These are phyloP conservation scores for Acestrorhynchus altus DNA, from an alignment of 2,797 vertebrate genomes.

Conservation along the genomic window DNA sequence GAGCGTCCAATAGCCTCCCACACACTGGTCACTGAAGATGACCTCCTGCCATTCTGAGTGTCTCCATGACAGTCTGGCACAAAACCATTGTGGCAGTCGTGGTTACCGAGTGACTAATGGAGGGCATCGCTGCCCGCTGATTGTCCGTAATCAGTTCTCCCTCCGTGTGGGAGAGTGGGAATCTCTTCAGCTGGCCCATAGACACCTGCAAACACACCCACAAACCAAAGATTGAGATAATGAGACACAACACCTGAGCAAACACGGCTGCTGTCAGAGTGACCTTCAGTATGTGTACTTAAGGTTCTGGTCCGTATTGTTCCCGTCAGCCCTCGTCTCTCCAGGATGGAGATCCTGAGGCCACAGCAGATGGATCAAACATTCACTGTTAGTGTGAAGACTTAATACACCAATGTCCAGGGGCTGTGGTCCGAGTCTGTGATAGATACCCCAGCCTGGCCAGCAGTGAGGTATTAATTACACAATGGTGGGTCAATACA, in stretches of 20 bases:
- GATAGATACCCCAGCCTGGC: slow-evolving; percentile 33
- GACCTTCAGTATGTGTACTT: not conserved
- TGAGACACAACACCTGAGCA: not conserved
- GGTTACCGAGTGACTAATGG: no score
- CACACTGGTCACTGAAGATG: no score
- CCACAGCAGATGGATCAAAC: slow-evolving; percentile 29
- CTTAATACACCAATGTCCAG: slow-evolving; percentile 13
- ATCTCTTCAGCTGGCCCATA: no score
- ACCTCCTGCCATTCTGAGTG: no score
- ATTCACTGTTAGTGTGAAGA: not conserved
- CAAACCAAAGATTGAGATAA: not conserved
- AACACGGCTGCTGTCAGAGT: not conserved
- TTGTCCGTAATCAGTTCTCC: no score
- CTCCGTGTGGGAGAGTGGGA: no score
- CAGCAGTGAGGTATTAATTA: slow-evolving; percentile 45
- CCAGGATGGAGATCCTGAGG: slow-evolving; percentile 7
- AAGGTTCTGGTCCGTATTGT: not conserved
- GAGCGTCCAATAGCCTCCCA: no score
- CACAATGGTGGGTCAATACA: slow-evolving; percentile 41
- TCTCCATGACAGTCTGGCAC: no score
- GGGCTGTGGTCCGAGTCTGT: slow-evolving; percentile 37
- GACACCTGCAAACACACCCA: not conserved
- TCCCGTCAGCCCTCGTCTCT: not conserved
- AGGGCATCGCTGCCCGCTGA: no score
- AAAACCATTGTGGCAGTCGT: no score